phyloP scores from a whole-genome alignment of 2,797 vertebrate species.

The Tokudaia tokunoshimensis region DNA sequence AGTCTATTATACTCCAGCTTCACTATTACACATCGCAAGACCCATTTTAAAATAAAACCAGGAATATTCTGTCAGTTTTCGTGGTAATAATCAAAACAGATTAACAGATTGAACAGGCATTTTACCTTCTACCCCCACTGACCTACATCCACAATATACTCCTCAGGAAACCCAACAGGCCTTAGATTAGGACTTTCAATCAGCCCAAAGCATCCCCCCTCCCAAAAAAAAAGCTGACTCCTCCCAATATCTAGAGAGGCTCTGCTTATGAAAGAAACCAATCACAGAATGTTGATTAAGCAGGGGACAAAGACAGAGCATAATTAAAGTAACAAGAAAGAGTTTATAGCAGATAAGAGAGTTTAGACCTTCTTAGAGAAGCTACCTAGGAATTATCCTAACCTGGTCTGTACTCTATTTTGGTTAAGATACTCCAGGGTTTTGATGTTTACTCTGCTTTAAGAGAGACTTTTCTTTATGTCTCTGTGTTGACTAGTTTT shows the following conservation, averaged over 20 bases:
- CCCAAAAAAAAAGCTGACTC: neutral
- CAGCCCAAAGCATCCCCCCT: neutral
- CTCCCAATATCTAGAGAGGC: neutral
- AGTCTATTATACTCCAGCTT: neutral
- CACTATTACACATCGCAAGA: neutral
- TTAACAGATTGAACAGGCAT: neutral
- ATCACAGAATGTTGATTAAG: neutral
- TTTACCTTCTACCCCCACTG: neutral
- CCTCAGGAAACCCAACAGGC: neutral
- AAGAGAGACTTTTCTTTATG: neutral
- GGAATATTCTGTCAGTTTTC: neutral
- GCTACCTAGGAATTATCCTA: neutral
- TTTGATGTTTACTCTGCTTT: neutral
- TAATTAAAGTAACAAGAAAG: neutral
- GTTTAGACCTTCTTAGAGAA: neutral
- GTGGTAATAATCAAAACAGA: neutral
- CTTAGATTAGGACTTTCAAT: neutral
- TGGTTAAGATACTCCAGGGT: neutral
- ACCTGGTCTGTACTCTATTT: neutral
- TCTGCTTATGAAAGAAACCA: neutral
- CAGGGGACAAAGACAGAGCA: neutral
- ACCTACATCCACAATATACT: neutral
- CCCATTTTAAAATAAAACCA: neutral
- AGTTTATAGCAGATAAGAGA: neutral
- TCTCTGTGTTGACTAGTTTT: neutral